Evolutionary conservation across 2,888 invertebrate genomes (phyloP), one percentile per base, ranked within the genome.

Genomic region (Resseliella maxima): DNA sequence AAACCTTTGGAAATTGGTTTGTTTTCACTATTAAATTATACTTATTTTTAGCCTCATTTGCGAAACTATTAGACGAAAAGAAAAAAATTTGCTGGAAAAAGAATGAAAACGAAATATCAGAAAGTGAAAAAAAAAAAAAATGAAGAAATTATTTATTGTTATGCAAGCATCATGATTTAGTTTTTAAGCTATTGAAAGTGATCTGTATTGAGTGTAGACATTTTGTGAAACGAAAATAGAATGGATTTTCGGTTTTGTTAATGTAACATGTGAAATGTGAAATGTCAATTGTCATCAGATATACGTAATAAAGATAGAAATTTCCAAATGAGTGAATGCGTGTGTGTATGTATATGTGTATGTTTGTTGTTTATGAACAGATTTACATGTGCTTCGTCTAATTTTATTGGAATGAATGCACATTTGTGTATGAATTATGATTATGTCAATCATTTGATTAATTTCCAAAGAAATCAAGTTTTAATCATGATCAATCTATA

Each of bases 241-340:
- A n/a, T 21, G 15, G 31, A 27, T 24, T 12, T 5, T 5, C 15
- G n/a, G n/a, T n/a, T n/a, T n/a, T n/a, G n/a, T n/a, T n/a, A n/a
- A 31, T 27, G 31, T 0, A 31, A 15, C 15, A 12, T 18, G 27
- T 31, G 27, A 72, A 72, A 72, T 72, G 31, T 8, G 24, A 24
- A 59, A 72, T 72, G 72, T 72, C 72, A 72, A 72, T 72, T 72
- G 72, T 72, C 72, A 72, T 72, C 31, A 72, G 72, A 72, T 72
- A 72, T 72, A 72, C 72, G 72, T 72, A 72, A 72, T 72, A 72
- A 0, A 21, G 10, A 72, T 72, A 72, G 72, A 35, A 72, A 72
- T 31, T 72, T 72, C 72, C 31, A 72, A 59, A 31, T 72, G 72
- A 41, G 12, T 12, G n/a, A n/a, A n/a, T n/a, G n/a, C n/a, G n/a